Evolutionary conservation across 2,113 vertebrate species (phyloP).

Genomic region (Heloderma charlesbogerti): DNA sequence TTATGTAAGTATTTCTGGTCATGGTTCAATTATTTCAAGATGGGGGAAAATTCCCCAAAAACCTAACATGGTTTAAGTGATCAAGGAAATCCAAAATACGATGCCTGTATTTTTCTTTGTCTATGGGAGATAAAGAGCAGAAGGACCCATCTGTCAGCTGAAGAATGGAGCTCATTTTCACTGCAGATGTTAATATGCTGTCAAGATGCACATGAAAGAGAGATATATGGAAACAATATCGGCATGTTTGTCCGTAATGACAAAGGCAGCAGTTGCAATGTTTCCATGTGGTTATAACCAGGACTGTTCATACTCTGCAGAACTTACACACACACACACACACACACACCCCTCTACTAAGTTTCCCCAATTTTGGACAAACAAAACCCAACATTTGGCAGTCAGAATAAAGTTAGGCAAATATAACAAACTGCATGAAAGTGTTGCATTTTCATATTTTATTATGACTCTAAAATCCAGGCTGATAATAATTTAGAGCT

Average conservation of each 20-base stretch:
- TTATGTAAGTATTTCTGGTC: slow-evolving; percentile 51
- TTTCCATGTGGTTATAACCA: background rate
- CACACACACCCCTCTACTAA: background rate
- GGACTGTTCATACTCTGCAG: background rate
- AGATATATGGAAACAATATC: slow-evolving; percentile 48
- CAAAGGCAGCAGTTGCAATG: slow-evolving; percentile 21
- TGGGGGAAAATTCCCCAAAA: slow-evolving; percentile 44
- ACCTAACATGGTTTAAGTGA: slow-evolving; percentile 39
- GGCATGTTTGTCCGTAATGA: slow-evolving; percentile 37
- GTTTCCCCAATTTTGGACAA: slow-evolving; percentile 55
- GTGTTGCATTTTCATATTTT: background rate
- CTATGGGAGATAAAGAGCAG: background rate
- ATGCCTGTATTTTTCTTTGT: slow-evolving; percentile 45
- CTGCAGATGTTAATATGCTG: slow-evolving; percentile 40
- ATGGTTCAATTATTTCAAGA: slow-evolving; percentile 48
- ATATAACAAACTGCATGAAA: slow-evolving; percentile 37
- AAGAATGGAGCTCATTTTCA: slow-evolving; percentile 44
- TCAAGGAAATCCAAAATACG: slow-evolving; percentile 49
- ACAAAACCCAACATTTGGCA: slow-evolving; percentile 60
- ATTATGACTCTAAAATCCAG: background rate
- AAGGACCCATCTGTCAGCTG: slow-evolving; percentile 27
- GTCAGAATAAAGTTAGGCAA: slow-evolving; percentile 36
- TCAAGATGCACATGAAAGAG: slow-evolving; percentile 51
- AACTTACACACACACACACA: background rate
- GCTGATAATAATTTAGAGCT: background rate